phyloP scores from a whole-genome alignment of 2,797 vertebrate genomes.

The Lacerta agilis region DNA sequence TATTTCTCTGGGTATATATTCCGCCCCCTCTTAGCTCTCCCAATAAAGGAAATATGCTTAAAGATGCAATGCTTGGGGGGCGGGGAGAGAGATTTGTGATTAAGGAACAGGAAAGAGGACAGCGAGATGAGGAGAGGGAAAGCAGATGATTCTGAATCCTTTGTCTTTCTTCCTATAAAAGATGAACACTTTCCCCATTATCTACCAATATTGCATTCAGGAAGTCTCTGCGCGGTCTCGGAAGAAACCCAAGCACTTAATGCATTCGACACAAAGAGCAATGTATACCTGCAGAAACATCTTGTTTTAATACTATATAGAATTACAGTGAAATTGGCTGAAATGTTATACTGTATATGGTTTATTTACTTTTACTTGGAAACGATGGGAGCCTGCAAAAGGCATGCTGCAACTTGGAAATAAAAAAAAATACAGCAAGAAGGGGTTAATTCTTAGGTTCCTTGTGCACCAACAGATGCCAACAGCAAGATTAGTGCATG shows the following conservation, averaged over 20 bases:
- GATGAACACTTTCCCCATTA: neutral
- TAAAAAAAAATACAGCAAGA: constrained; percentile 1
- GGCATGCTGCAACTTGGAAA: neutral
- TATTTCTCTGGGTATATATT: neutral
- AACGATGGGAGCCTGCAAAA: neutral
- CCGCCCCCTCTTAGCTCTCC: neutral
- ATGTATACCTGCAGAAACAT: neutral
- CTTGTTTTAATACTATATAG: neutral
- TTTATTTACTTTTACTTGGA: neutral
- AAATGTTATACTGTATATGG: neutral
- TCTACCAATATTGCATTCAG: neutral
- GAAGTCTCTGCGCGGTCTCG: neutral
- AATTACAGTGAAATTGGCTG: neutral
- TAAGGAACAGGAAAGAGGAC: neutral
- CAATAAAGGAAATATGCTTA: neutral
- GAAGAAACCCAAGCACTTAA: neutral
- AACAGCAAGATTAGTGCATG: constrained; percentile 58
- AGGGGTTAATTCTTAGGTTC: neutral
- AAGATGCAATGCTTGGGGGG: neutral
- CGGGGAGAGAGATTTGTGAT: neutral
- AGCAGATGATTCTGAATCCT: neutral
- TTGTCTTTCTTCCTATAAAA: neutral
- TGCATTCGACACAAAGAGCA: neutral
- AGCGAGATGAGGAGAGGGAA: too few relatives aligned
- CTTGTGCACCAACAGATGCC: constrained; percentile 21